A percentile compares a stretch with the other conserved stretches of the same genome.
Conservation (phyloP, 2,797 vertebrate genomes). For the Myripristis murdjan region DNA sequence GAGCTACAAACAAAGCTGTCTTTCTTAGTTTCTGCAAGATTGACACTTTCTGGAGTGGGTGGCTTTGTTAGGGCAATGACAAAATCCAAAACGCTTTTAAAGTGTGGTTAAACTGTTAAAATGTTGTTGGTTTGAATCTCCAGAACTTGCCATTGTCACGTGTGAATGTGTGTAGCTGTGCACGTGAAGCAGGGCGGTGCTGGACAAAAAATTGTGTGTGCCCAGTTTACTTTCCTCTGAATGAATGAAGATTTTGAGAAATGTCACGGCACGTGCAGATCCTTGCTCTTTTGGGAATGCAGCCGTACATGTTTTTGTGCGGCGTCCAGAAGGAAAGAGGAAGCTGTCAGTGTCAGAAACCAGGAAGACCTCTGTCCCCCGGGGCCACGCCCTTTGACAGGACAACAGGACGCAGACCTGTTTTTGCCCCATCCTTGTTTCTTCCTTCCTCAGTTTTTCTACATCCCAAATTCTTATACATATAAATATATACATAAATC, state of each 20-base stretch:
- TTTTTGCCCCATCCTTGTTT: background rate
- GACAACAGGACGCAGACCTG: background rate
- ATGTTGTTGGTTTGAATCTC: too few relatives aligned
- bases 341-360: background rate
- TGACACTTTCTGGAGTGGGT: too few relatives aligned
- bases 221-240: constrained; percentile 20
- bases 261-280: background rate
- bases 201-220: constrained; percentile 2
- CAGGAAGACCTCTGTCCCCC: background rate
- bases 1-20: too few relatives aligned
- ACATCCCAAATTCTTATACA: background rate
- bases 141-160: constrained; percentile 3
- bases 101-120: too few relatives aligned
- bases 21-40: too few relatives aligned
- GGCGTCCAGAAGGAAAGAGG: constrained; percentile 40
- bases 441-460: background rate
- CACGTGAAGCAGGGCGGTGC: constrained; percentile 3
- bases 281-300: background rate
- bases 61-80: too few relatives aligned
- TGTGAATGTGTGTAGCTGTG: constrained; percentile 3
- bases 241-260: background rate
- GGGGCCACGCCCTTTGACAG: background rate
- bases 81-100: too few relatives aligned
- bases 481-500: too few relatives aligned
- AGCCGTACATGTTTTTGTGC: background rate